Evolutionary conservation across 2,888 invertebrate species (phyloP).

Genomic region (Stenodema calcarata): DNA sequence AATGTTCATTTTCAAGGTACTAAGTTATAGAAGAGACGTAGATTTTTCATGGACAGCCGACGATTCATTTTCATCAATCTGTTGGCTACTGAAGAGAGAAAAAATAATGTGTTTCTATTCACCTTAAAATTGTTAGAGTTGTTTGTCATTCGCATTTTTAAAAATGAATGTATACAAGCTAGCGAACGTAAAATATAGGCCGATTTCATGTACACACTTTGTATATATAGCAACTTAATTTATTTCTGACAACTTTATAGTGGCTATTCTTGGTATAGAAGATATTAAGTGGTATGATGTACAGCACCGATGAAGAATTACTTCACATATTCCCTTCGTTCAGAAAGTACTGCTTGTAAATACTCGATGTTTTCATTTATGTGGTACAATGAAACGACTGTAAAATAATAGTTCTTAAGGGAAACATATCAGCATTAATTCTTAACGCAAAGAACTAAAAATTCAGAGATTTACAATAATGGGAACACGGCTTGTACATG

Average conservation of each 20-base stretch:
- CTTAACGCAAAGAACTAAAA: not conserved
- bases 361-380: not conserved
- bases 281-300: not conserved
- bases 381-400: not conserved
- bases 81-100: not conserved
- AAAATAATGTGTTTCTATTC: not conserved
- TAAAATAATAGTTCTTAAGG: not conserved
- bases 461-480: constrained; percentile 7
- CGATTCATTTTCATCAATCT: too few species aligned
- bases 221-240: not conserved
- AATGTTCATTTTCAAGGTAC: too few species aligned
- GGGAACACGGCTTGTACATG: constrained; percentile 21
- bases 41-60: too few species aligned
- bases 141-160: not conserved
- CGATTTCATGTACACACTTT: constrained; percentile 2
- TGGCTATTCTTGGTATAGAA: not conserved
- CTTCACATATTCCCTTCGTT: not conserved
- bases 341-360: not conserved
- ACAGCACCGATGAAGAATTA: not conserved
- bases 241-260: not conserved
- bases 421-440: constrained; percentile 3
- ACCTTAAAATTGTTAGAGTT: not conserved
- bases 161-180: not conserved
- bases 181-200: not conserved
- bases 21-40: too few species aligned